phyloP scores from a whole-genome alignment of 2,888 invertebrate species.

The Xylota sylvarum region DNA sequence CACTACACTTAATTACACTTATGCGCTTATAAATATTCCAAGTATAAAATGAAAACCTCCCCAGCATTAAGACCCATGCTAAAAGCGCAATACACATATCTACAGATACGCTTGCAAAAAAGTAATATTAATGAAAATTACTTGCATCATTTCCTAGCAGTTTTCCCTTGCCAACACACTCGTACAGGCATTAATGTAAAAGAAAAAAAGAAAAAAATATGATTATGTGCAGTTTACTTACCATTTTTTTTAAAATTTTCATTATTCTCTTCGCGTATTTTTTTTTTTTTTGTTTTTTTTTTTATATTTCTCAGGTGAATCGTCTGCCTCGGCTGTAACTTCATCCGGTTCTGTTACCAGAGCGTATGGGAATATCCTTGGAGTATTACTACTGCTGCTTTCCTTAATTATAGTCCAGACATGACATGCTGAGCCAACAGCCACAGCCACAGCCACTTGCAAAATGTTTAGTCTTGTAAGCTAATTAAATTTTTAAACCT shows the following conservation, averaged over 20 bases:
- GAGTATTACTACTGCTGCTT: conserved; percentile 81
- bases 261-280: neutral
- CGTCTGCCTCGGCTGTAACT: conserved; percentile 84
- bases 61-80: neutral
- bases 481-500: conserved; percentile 23
- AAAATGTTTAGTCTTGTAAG: conserved; percentile 27
- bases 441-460: conserved; percentile 11
- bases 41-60: neutral
- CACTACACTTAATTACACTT: neutral
- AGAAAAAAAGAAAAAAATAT: neutral
- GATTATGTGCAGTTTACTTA: conserved; percentile 9
- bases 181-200: neutral
- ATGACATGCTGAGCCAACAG: conserved; percentile 81
- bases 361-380: conserved; percentile 81
- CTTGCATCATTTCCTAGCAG: conserved; percentile 12
- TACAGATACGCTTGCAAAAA: conserved; percentile 5
- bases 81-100: neutral
- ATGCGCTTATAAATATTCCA: neutral
- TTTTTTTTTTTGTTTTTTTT: neutral
- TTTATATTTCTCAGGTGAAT: conserved; percentile 81
- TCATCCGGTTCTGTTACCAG: conserved; percentile 82
- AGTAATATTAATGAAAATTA: conserved; percentile 5
- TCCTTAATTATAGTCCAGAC: conserved; percentile 80
- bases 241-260: conserved; percentile 3
- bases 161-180: neutral